Evolutionary conservation across 2,797 vertebrate species (phyloP).

Genomic region (Myoxocephalus aenaeus): DNA sequence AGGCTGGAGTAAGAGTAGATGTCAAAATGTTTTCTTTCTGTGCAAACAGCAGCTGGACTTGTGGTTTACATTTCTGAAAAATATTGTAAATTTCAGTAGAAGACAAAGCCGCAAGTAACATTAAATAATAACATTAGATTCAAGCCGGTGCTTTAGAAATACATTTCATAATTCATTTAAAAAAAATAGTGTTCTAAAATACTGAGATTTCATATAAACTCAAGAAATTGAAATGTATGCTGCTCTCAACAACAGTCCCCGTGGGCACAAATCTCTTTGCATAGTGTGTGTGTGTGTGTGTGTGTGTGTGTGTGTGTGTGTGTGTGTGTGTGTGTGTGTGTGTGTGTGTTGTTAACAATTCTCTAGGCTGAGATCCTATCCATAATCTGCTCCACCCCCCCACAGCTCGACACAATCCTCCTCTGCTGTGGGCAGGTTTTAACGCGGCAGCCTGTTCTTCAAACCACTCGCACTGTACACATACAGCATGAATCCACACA

Average conservation of each 20-base stretch:
- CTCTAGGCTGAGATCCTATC: slow-evolving; percentile 63
- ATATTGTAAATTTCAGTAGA: neutral
- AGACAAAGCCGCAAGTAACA: neutral
- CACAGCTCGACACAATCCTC: slow-evolving; percentile 53
- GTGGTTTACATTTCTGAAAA: neutral
- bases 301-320: slow-evolving; percentile 20
- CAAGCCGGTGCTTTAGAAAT: neutral
- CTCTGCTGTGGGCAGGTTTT: slow-evolving; percentile 61
- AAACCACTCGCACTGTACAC: slow-evolving; percentile 44
- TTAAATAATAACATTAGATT: neutral
- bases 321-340: slow-evolving; percentile 6
- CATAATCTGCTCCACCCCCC: slow-evolving; percentile 62
- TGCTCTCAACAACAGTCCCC: slow-evolving; percentile 36
- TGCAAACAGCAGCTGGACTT: neutral
- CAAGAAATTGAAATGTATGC: slow-evolving; percentile 33
- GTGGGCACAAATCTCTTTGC: slow-evolving; percentile 44
- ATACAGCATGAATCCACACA: slow-evolving; percentile 29
- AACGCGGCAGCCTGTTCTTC: slow-evolving; percentile 53
- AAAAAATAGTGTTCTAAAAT: neutral
- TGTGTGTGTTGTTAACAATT: slow-evolving; percentile 64
- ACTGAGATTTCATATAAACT: slow-evolving; percentile 10
- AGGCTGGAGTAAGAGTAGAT: neutral
- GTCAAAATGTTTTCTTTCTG: neutral
- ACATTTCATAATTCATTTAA: neutral
- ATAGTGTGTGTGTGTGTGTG: slow-evolving; percentile 29